Evolutionary conservation across 2,888 invertebrate species (phyloP).

Genomic region (Gonocerus acuteangulatus): DNA sequence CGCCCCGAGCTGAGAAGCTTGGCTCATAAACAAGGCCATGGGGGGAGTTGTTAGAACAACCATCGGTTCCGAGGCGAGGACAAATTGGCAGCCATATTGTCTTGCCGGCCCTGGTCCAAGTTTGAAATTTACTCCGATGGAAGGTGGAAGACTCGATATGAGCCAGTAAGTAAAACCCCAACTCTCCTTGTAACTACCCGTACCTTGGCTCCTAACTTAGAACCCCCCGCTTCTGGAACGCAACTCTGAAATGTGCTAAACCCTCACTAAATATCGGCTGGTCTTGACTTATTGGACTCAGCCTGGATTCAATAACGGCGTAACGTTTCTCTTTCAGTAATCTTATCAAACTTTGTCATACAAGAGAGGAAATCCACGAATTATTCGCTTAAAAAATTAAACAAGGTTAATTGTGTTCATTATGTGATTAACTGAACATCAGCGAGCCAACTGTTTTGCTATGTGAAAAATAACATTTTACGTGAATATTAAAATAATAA

Average conservation of each 20-base stretch:
- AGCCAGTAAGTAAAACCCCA: background rate
- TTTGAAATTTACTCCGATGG: conserved; percentile 1
- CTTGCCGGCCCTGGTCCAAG: background rate
- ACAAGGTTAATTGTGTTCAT: too few relatives aligned
- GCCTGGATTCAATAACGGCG: background rate
- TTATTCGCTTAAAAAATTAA: too few relatives aligned
- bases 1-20: too few relatives aligned
- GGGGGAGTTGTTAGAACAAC: background rate
- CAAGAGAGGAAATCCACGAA: too few relatives aligned
- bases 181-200: background rate
- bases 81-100: conserved; percentile 25
- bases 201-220: background rate
- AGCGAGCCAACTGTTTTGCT: too few relatives aligned
- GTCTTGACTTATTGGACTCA: background rate
- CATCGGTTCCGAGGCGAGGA: background rate
- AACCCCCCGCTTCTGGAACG: background rate
- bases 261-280: background rate
- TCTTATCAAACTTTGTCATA: too few relatives aligned
- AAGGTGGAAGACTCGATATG: background rate
- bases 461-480: too few relatives aligned
- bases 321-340: too few relatives aligned
- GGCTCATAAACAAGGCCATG: background rate
- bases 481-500: too few relatives aligned
- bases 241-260: background rate
- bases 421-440: too few relatives aligned